Evolutionary conservation across 2,113 vertebrate genomes (phyloP).

Genomic region (Uropsilus gracilis): DNA sequence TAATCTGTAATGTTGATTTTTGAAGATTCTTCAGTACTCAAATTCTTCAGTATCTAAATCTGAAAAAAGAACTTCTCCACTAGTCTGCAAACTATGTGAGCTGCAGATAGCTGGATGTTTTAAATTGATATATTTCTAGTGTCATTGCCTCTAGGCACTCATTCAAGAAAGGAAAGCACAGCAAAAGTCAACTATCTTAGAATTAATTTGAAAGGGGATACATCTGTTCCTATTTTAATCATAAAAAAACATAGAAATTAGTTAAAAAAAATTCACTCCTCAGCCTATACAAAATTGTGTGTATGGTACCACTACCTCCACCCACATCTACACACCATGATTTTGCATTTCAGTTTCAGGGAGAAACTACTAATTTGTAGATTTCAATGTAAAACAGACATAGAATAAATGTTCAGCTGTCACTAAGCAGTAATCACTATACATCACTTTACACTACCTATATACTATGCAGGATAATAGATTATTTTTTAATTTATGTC

Average conservation of each 20-base stretch:
- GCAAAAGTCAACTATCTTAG: neutral
- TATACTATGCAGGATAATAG: neutral
- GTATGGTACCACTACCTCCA: neutral
- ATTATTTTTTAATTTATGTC: neutral
- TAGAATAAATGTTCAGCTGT: neutral
- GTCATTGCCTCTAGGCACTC: neutral
- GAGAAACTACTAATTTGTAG: neutral
- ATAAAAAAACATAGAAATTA: neutral
- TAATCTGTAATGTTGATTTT: neutral
- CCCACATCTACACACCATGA: neutral
- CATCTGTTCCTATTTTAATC: neutral
- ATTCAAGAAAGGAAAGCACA: conserved; percentile 18
- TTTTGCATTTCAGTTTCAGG: neutral
- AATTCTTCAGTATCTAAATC: neutral
- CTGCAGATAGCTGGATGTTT: neutral
- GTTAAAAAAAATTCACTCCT: neutral
- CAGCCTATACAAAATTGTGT: neutral
- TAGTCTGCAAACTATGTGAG: neutral
- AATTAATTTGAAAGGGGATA: neutral
- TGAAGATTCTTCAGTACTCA: neutral
- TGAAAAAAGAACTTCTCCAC: neutral
- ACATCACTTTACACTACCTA: too few relatives aligned
- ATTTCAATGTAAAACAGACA: neutral
- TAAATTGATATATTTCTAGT: neutral
- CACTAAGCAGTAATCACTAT: neutral